Evolutionary conservation across 1,140 invertebrate species (phyloP).

Genomic region (Neuroterus valhalla): DNA sequence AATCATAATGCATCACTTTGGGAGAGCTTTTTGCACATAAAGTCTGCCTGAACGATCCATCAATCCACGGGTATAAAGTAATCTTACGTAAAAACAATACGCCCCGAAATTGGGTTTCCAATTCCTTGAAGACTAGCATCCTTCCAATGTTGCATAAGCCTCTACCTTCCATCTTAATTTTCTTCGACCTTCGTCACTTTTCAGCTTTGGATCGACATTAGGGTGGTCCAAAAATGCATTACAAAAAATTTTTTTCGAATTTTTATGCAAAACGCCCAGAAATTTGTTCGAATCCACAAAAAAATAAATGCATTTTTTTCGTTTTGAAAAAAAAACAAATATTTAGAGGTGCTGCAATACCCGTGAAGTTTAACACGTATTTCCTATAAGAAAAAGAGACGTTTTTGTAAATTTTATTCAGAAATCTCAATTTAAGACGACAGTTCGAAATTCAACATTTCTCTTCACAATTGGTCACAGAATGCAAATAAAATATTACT

Average conservation of each 20-base stretch:
- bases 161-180: slow-evolving; percentile 8
- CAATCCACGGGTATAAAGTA: slow-evolving; percentile 18
- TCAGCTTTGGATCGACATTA: neutral
- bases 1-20: slow-evolving; percentile 28
- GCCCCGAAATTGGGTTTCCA: slow-evolving; percentile 18
- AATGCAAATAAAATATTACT: no score
- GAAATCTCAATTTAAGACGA: neutral
- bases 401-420: no score
- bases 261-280: no score
- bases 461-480: no score
- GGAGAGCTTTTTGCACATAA: neutral
- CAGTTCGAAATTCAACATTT: neutral
- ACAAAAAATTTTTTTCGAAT: no score
- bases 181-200: neutral
- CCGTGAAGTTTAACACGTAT: no score
- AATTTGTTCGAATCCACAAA: no score
- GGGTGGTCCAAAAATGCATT: no score
- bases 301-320: no score
- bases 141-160: neutral
- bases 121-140: slow-evolving; percentile 18
- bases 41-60: slow-evolving; percentile 11
- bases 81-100: slow-evolving; percentile 14
- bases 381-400: no score
- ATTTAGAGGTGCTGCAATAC: no score
- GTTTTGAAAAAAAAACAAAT: no score